These are phyloP conservation scores for Sminthopsis crassicaudata DNA, from an alignment of 2,113 vertebrate genomes.

Conservation along the genomic window DNA sequence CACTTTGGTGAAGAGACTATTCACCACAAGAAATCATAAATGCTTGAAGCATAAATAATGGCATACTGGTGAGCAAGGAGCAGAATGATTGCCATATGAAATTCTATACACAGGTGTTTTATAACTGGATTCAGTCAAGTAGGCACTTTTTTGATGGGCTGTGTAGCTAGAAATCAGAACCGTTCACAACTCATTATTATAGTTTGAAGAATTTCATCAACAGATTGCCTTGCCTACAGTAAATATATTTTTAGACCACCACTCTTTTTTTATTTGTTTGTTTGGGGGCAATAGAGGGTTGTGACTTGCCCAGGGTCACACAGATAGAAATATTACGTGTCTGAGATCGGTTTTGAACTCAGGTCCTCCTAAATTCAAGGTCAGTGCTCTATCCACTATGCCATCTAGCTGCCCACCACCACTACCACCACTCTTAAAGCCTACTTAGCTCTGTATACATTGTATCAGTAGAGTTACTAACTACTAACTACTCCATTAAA, in stretches of 20 bases:
- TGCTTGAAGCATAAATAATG: neutral
- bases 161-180: neutral
- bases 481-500: neutral
- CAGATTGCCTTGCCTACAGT: neutral
- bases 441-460: neutral
- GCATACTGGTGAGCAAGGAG: neutral
- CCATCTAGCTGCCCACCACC: no score
- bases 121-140: neutral
- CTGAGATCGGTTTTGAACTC: no score
- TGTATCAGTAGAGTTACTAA: neutral
- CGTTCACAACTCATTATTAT: neutral
- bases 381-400: no score
- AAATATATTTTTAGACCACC: neutral
- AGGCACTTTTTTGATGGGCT: neutral
- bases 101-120: neutral
- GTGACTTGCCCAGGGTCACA: no score
- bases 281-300: no score
- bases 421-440: neutral
- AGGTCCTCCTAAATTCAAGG: no score
- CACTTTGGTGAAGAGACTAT: neutral
- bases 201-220: neutral
- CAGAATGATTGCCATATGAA: neutral
- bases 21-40: neutral
- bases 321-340: no score
- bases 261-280: neutral